Percentiles rank a stretch among this genome's conserved stretches.
These are phyloP conservation scores for Chaetura pelagica DNA, from an alignment of 2,113 vertebrate species.

Conservation along the genomic window DNA sequence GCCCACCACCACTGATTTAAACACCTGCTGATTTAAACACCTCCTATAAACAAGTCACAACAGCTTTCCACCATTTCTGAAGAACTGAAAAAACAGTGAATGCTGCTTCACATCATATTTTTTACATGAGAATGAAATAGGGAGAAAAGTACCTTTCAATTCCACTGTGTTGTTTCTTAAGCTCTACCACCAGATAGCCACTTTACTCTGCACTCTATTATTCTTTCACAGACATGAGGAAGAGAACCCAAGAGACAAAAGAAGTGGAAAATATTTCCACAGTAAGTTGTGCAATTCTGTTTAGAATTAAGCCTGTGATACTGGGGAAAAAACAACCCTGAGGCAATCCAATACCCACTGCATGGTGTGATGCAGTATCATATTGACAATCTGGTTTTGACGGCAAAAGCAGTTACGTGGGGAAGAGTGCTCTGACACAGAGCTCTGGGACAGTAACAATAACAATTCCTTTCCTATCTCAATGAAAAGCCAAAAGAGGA, in stretches of 20 bases:
- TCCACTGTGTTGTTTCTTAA: not conserved
- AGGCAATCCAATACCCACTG: not conserved
- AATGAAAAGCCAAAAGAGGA: slow-evolving; percentile 4
- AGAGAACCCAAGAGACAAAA: not conserved
- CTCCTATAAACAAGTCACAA: not conserved
- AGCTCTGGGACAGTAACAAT: not conserved
- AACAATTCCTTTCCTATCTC: slow-evolving; percentile 31
- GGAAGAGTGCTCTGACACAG: not conserved
- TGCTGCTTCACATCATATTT: not conserved
- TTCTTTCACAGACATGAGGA: not conserved
- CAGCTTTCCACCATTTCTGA: not conserved
- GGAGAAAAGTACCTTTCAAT: not conserved
- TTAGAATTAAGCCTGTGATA: not conserved
- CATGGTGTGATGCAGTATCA: not conserved
- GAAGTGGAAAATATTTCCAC: not conserved
- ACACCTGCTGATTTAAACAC: not conserved
- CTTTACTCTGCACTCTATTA: not conserved
- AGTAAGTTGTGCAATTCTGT: not conserved
- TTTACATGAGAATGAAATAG: not conserved
- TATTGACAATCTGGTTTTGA: not conserved
- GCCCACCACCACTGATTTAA: not conserved
- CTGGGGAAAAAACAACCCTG: accelerated
- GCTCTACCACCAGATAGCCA: not conserved
- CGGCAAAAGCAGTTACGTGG: not conserved
- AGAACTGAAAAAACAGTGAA: not conserved